phyloP scores from a whole-genome alignment of 2,888 invertebrate species.

The Ctena decussata region DNA sequence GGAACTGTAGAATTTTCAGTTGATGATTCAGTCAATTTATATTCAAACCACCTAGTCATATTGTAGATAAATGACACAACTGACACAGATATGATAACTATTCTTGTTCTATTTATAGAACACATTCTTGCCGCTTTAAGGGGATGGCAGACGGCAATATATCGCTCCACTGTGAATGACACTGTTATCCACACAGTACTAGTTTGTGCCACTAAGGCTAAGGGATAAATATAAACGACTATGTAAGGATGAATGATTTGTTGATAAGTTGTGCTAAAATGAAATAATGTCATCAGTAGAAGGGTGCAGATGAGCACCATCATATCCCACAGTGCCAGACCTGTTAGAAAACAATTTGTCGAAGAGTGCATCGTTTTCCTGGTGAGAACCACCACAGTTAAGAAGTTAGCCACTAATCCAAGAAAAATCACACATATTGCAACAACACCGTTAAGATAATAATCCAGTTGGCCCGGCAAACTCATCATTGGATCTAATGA shows the following conservation, averaged over 20 bases:
- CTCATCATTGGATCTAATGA: neutral
- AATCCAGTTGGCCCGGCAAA: constrained; percentile 22
- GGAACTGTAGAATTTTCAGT: constrained; percentile 26
- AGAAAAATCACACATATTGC: constrained; percentile 87
- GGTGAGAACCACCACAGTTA: constrained; percentile 89
- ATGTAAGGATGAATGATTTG: constrained; percentile 79
- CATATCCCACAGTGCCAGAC: constrained; percentile 86
- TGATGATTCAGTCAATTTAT: constrained; percentile 73
- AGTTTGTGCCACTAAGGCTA: constrained; percentile 96
- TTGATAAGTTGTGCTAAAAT: constrained; percentile 73
- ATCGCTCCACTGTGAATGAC: constrained; percentile 93
- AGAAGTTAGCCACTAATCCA: constrained; percentile 91
- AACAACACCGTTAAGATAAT: constrained; percentile 80
- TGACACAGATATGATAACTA: constrained; percentile 94
- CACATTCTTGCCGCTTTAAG: constrained; percentile 95
- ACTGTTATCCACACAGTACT: constrained; percentile 96
- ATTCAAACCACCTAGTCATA: constrained; percentile 90
- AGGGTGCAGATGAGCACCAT: constrained; percentile 82
- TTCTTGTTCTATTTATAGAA: constrained; percentile 94
- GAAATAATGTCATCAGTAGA: constrained; percentile 81
- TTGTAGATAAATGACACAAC: constrained; percentile 95
- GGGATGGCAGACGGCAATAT: constrained; percentile 93
- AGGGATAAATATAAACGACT: constrained; percentile 88
- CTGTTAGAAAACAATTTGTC: constrained; percentile 89
- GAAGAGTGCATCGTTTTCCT: constrained; percentile 91